Conservation (phyloP, 2,888 invertebrate genomes). For the Melinopterus prodromus region DNA sequence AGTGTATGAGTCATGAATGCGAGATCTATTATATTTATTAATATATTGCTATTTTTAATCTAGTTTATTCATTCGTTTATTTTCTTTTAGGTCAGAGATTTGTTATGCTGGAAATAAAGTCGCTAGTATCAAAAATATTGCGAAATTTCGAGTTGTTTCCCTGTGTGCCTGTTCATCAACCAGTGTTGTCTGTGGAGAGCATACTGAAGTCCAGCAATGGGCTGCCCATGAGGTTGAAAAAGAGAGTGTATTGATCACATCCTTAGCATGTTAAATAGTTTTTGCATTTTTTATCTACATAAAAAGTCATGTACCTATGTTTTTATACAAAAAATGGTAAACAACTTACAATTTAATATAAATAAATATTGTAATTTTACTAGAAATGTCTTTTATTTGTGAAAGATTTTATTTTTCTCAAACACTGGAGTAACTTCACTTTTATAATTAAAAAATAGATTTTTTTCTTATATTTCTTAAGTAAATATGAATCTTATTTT, state of each 20-base stretch:
- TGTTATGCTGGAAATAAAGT: slow-evolving; percentile 22
- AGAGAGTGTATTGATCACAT: not conserved
- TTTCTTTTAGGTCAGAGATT: slow-evolving; percentile 14
- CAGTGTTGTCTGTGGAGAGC: slow-evolving; percentile 28
- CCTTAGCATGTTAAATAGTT: not conserved
- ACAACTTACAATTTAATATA: too few species aligned
- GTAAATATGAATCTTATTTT: too few species aligned
- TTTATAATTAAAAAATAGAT: too few species aligned
- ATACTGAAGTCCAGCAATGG: slow-evolving; percentile 35
- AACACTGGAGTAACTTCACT: too few species aligned
- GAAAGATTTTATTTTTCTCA: too few species aligned
- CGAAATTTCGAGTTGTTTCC: slow-evolving; percentile 35
- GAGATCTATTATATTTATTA: too few species aligned
- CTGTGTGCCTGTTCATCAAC: slow-evolving; percentile 21
- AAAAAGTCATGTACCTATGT: too few species aligned
- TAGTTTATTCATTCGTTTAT: not conserved
- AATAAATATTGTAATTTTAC: too few species aligned
- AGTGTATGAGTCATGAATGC: too few species aligned
- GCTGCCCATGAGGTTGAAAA: slow-evolving; percentile 12
- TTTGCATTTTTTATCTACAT: not conserved
- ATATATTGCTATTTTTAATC: not conserved
- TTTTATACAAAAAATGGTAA: too few species aligned
- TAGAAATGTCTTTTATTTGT: too few species aligned
- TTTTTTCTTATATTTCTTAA: too few species aligned
- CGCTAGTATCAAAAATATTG: slow-evolving; percentile 28